Evolutionary conservation across 2,888 invertebrate species (phyloP).

Genomic region (Sepiola atlantica): DNA sequence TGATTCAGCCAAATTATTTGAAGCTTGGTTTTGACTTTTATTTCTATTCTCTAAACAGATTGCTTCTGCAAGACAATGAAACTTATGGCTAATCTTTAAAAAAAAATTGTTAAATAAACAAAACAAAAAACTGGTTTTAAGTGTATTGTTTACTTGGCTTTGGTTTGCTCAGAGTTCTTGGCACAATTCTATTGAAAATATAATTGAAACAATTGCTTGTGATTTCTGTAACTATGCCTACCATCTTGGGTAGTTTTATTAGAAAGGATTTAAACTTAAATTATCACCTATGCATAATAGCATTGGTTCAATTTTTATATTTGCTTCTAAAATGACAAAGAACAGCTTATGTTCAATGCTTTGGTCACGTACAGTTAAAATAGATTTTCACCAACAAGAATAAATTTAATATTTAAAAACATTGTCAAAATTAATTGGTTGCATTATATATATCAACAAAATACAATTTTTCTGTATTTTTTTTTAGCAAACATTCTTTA

Average conservation of each 20-base stretch:
- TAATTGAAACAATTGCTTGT: neutral
- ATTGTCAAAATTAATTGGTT: no score
- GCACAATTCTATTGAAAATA: neutral
- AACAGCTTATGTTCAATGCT: neutral
- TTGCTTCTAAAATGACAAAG: neutral
- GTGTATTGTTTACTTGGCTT: neutral
- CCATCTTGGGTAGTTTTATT: neutral
- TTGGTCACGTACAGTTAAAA: neutral
- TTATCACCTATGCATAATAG: neutral
- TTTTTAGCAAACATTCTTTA: no score
- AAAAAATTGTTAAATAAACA: no score
- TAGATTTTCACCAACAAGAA: neutral
- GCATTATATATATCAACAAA: no score
- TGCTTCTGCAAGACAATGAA: neutral
- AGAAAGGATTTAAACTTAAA: neutral
- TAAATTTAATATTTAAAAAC: neutral
- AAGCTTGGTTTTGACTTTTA: neutral
- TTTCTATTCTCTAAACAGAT: neutral
- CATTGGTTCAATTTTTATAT: neutral
- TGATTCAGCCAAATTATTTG: neutral
- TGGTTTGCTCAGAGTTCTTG: neutral
- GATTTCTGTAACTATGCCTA: neutral
- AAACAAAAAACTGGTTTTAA: neutral
- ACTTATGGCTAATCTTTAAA: slow-evolving; percentile 32
- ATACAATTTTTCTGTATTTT: no score